Conservation (phyloP, 2,888 invertebrate species). For the Calameuta idolon region DNA sequence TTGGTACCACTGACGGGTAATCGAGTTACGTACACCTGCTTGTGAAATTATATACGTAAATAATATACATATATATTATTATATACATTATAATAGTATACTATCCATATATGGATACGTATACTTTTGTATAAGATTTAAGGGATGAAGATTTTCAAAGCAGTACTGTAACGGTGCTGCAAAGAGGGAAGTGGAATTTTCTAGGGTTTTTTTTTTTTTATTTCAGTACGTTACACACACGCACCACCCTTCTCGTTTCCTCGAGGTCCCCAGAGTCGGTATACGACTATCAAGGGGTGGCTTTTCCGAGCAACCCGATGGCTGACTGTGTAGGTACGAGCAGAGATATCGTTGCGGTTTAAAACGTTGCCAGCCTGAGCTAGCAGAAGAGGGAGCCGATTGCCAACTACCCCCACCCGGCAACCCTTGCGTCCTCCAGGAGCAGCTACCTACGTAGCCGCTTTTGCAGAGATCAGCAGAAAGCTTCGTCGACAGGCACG, state of each 20-base stretch:
- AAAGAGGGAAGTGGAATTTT: not conserved
- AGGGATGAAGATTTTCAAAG: not conserved
- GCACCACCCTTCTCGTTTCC: constrained; percentile 42
- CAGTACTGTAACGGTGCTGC: not conserved
- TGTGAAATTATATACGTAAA: not conserved
- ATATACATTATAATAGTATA: not conserved
- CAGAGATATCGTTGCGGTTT: constrained; percentile 64
- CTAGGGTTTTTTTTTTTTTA: not conserved
- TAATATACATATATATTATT: constrained; percentile 6
- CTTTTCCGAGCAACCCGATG: constrained; percentile 19
- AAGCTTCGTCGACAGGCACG: constrained; percentile 43
- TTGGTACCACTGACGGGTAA: not conserved
- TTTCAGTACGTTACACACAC: constrained; percentile 13
- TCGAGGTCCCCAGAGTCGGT: constrained; percentile 44
- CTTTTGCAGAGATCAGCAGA: constrained; percentile 65
- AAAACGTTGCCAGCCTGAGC: constrained; percentile 51
- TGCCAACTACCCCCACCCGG: constrained; percentile 9
- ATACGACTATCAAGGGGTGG: not conserved
- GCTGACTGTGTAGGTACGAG: constrained; percentile 45
- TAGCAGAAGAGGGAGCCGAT: constrained; percentile 15
- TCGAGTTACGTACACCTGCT: not conserved
- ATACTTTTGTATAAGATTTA: not conserved
- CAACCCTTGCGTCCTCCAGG: constrained; percentile 30
- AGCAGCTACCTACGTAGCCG: constrained; percentile 47
- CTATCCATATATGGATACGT: no score